Conservation (phyloP, 2,888 invertebrate species). For the Drosophila heteroneura region DNA sequence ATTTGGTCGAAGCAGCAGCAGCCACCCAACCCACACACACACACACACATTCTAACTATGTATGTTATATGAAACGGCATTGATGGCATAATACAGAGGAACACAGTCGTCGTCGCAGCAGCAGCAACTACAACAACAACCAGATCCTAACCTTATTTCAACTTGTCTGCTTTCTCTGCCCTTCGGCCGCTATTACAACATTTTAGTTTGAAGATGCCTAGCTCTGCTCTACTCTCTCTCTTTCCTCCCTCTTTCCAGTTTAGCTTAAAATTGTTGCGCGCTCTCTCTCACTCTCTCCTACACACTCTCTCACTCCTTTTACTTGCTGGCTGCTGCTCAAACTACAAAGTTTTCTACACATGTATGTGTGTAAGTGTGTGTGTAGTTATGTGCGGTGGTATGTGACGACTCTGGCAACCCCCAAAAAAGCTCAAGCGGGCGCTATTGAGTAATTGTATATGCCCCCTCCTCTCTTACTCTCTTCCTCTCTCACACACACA, state of each 20-base stretch:
- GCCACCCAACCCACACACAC: constrained; percentile 34
- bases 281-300: constrained; percentile 43
- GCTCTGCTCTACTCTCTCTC: constrained; percentile 44
- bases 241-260: constrained; percentile 22
- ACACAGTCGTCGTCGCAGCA: constrained; percentile 25
- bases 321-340: constrained; percentile 59
- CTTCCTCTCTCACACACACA: constrained; percentile 18
- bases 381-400: constrained; percentile 53
- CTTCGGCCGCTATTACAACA: constrained; percentile 72
- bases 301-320: constrained; percentile 48
- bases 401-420: constrained; percentile 65
- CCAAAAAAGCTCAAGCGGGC: constrained; percentile 74
- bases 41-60: constrained; percentile 64
- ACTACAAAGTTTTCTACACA: constrained; percentile 57
- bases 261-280: constrained; percentile 63
- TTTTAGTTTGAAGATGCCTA: constrained; percentile 69
- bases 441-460: constrained; percentile 79
- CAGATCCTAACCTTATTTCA: constrained; percentile 73
- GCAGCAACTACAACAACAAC: constrained; percentile 40
- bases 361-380: constrained; percentile 39
- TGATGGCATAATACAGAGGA: constrained; percentile 76
- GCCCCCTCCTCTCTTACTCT: constrained; percentile 17
- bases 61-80: constrained; percentile 69
- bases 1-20: constrained; percentile 44
- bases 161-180: constrained; percentile 65